These are phyloP conservation scores for Scomber scombrus DNA, from an alignment of 2,113 vertebrate genomes.

Conservation along the genomic window DNA sequence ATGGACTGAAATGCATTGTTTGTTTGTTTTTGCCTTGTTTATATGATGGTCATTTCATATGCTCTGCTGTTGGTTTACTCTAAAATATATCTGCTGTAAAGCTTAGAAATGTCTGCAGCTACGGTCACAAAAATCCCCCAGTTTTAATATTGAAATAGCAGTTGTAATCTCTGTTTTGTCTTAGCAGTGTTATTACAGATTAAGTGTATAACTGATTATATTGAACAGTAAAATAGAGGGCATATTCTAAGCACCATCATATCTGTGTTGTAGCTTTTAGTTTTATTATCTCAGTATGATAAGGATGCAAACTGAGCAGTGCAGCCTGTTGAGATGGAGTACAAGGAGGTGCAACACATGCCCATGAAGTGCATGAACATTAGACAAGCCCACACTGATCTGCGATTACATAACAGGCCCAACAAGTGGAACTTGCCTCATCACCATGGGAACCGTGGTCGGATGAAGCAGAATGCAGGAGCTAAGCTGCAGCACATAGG, in stretches of 20 bases:
- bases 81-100: not conserved
- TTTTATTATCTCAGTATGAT: not conserved
- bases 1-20: constrained; percentile 17
- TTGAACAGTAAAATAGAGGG: not conserved
- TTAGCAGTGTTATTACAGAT: not conserved
- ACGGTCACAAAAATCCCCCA: too few species aligned
- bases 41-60: constrained; percentile 5
- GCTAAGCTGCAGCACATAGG: constrained; percentile 55
- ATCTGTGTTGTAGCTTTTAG: too few species aligned
- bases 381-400: constrained; percentile 82
- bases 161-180: too few species aligned
- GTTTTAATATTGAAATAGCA: too few species aligned
- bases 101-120: not conserved
- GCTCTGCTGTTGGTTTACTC: not conserved
- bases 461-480: constrained; percentile 76
- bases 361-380: constrained; percentile 70
- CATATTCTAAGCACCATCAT: not conserved
- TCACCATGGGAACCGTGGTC: constrained; percentile 82
- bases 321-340: constrained; percentile 19
- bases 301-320: constrained; percentile 9
- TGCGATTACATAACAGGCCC: constrained; percentile 81
- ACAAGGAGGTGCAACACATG: constrained; percentile 46
- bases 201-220: not conserved
- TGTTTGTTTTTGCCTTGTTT: not conserved
- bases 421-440: constrained; percentile 79